A percentile compares a stretch with the other conserved stretches of the same genome.
Evolutionary conservation across 2,888 invertebrate species (phyloP).

Genomic region (Dysmachus trigonus): DNA sequence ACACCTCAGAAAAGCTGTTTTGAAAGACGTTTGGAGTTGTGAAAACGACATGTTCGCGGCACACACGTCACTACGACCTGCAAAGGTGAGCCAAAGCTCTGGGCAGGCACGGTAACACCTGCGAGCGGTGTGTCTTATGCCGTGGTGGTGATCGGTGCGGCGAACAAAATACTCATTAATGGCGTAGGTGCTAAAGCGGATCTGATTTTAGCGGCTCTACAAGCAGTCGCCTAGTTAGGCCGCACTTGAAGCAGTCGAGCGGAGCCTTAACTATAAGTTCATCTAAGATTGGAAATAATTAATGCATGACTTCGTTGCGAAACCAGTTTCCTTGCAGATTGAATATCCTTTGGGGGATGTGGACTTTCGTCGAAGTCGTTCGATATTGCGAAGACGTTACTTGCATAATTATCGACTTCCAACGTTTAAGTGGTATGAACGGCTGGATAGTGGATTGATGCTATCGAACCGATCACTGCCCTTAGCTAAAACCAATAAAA

Average conservation of each 20-base stretch:
- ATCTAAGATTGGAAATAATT: not conserved
- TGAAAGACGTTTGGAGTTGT: not conserved
- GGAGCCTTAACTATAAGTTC: not conserved
- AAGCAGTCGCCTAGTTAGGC: not conserved
- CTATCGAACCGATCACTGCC: constrained; percentile 6
- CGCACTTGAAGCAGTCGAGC: not conserved
- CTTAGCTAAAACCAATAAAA: constrained; percentile 18
- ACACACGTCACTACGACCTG: not conserved
- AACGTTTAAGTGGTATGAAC: not conserved
- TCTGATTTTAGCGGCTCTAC: not conserved
- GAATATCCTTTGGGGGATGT: not conserved
- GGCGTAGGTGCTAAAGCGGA: constrained; percentile 35
- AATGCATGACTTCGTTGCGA: not conserved
- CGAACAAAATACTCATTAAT: constrained; percentile 7
- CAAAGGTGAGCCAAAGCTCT: not conserved
- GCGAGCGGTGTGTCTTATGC: not conserved
- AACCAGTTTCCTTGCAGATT: not conserved
- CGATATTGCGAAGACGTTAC: not conserved
- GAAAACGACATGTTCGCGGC: not conserved
- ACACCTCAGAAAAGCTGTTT: not conserved
- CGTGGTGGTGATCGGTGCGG: not conserved
- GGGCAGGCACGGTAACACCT: not conserved
- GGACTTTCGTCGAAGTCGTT: not conserved
- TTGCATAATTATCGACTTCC: not conserved
- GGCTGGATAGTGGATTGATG: not conserved